These are phyloP conservation scores for Polypterus senegalus DNA, from an alignment of 2,113 vertebrate species.

Conservation along the genomic window DNA sequence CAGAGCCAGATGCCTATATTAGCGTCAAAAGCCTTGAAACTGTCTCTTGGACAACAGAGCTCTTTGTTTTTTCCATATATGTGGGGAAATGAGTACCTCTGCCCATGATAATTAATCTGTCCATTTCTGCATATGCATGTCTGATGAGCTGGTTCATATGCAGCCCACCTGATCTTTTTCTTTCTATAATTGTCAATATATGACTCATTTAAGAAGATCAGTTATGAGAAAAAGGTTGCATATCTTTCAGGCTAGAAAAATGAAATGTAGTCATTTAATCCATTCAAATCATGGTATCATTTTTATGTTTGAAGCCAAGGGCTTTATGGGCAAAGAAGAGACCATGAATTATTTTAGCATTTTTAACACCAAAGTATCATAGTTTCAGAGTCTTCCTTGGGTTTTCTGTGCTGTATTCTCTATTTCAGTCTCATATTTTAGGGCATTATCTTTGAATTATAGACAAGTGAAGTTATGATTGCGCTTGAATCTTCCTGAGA, in stretches of 20 bases:
- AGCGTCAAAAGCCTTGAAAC: slow-evolving; percentile 67
- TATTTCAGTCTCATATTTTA: slow-evolving; percentile 1
- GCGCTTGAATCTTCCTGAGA: background rate
- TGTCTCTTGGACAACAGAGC: slow-evolving; percentile 58
- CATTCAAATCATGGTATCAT: too few species aligned
- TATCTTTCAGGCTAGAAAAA: too few species aligned
- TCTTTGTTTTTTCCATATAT: slow-evolving; percentile 49
- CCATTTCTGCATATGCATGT: slow-evolving; percentile 65
- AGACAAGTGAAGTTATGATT: background rate
- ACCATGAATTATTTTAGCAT: too few species aligned
- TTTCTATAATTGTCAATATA: too few species aligned
- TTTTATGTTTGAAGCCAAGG: too few species aligned
- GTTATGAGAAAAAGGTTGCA: too few species aligned
- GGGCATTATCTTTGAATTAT: slow-evolving; percentile 4
- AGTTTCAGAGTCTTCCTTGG: too few species aligned
- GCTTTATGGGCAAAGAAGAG: too few species aligned
- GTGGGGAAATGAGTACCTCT: slow-evolving; percentile 29
- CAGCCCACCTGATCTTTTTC: background rate
- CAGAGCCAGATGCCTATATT: slow-evolving; percentile 89
- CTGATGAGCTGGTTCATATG: slow-evolving; percentile 52
- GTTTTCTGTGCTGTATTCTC: background rate
- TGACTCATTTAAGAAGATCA: too few species aligned
- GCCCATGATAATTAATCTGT: slow-evolving; percentile 70
- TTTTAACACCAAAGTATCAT: too few species aligned
- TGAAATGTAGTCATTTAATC: too few species aligned